Conservation (phyloP, 2,888 invertebrate species). For the Meiosimyza decipiens region DNA sequence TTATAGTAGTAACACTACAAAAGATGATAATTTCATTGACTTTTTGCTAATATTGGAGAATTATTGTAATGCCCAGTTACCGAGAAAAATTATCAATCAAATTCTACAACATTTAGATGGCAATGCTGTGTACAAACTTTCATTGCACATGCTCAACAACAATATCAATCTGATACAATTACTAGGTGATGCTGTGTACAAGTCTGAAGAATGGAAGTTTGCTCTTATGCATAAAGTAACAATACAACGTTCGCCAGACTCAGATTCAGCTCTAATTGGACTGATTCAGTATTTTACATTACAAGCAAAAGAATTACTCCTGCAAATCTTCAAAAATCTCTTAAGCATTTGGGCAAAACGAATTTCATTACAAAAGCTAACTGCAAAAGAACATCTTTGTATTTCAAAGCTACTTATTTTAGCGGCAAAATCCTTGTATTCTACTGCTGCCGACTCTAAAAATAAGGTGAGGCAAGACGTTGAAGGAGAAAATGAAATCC, state of each 20-base stretch:
- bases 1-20: conserved; percentile 57
- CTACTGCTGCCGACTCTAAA: conserved; percentile 50
- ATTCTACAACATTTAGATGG: conserved; percentile 71
- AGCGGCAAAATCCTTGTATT: conserved; percentile 68
- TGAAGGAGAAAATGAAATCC: conserved; percentile 50
- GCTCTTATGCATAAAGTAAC: conserved; percentile 74
- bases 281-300: conserved; percentile 73
- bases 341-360: conserved; percentile 77
- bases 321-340: conserved; percentile 71
- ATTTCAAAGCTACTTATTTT: conserved; percentile 76
- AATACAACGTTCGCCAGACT: conserved; percentile 68
- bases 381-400: conserved; percentile 77
- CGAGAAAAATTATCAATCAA: conserved; percentile 56
- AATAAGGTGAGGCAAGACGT: conserved; percentile 39
- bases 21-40: conserved; percentile 58
- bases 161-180: conserved; percentile 65
- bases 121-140: conserved; percentile 65
- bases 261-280: conserved; percentile 70
- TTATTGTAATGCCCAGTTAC: conserved; percentile 12
- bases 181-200: conserved; percentile 68
- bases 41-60: conserved; percentile 70
- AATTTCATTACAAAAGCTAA: conserved; percentile 72
- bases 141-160: conserved; percentile 70
- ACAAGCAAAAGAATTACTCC: conserved; percentile 51
- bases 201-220: conserved; percentile 74